Evolutionary conservation across 2,113 vertebrate species (phyloP).

Genomic region (Struthio camelus): DNA sequence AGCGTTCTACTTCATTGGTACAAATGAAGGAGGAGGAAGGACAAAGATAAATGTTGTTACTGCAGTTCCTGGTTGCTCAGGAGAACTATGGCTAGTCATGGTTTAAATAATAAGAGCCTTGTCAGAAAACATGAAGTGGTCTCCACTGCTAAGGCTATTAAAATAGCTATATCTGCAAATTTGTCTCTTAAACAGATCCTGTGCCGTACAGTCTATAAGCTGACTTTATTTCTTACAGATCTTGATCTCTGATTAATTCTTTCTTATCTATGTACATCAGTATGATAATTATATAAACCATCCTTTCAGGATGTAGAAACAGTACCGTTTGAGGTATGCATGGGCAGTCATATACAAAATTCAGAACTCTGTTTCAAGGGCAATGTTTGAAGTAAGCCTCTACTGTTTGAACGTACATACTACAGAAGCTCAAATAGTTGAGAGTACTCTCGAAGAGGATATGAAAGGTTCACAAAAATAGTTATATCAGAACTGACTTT

Average conservation of each 20-base stretch:
- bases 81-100: not conserved
- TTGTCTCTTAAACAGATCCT: not conserved
- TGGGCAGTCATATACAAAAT: not conserved
- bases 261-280: not conserved
- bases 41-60: not conserved
- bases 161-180: not conserved
- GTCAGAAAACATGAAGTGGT: not conserved
- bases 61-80: not conserved
- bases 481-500: not conserved
- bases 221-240: not conserved
- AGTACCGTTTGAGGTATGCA: not conserved
- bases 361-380: not conserved
- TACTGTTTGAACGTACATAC: fast-evolving
- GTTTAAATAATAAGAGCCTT: not conserved
- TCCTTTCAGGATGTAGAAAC: not conserved
- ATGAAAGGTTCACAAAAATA: not conserved
- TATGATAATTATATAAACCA: not conserved
- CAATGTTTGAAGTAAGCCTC: not conserved
- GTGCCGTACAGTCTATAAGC: not conserved
- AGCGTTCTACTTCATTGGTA: not conserved
- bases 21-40: not conserved
- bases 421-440: not conserved
- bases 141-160: not conserved
- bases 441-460: not conserved
- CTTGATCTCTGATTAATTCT: not conserved